Evolutionary conservation across 2,797 vertebrate species (phyloP), one percentile per base, ranked within the genome.

Genomic region (Sebastes aleutianus): DNA sequence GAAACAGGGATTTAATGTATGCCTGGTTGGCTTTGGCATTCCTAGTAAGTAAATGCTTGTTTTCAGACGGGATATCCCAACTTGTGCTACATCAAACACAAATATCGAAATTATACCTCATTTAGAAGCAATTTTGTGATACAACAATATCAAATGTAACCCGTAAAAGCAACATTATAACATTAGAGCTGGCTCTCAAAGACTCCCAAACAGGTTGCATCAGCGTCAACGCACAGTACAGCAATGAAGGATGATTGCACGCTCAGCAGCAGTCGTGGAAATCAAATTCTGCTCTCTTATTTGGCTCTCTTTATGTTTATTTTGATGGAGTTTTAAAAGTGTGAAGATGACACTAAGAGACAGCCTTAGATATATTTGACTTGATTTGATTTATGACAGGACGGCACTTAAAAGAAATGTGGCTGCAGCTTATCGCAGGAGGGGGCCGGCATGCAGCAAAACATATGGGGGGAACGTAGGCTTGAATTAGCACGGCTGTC

Each of bases 401-500:
- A 79, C 73, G 72, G 53, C 53, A 69, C 80, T 89, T 85, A 26
- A 90, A 85, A 87, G 64, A 72, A 91, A 79, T 31, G 72, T 64
- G 50, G 70, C 63, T 63, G 66, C 70, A 71, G 87, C 78, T 88
- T 92, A 88, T 89, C 79, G 1, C 78, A 64, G 79, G 74, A 75
- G 81, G 86, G 80, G 80, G 77, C 54, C 3, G 14, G 57, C 9
- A 16, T 77, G 74, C 74, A 63, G 72, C 43, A 53, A 76, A 88
- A 83, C 82, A 86, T 80, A 83, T 79, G 84, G 72, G 77, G 39
- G 72, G 57, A 63, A 76, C n/a, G 75, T 79, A 87, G 88, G 85
- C 82, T 82, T 83, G 89, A 93, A 95, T 95, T 95, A 92, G 70
- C 93, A 89, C 9, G 92, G 89, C 90, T 95, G 93, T 95, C 93